These are phyloP conservation scores for Platygyra sinensis DNA, from an alignment of 64 coral and sea anemone species.

Conservation along the genomic window DNA sequence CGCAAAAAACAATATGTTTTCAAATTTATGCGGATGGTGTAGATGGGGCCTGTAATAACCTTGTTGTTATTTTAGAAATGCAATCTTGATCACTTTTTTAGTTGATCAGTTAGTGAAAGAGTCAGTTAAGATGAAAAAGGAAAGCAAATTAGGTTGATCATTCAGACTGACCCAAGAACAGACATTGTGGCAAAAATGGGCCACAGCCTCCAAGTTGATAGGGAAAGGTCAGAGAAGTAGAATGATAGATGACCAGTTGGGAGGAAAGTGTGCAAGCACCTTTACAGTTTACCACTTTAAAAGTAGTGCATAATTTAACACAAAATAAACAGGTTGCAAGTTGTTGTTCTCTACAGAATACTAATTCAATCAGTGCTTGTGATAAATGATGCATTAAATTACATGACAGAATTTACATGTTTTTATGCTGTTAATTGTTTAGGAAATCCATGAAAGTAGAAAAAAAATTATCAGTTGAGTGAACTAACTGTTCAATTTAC, in stretches of 20 bases:
- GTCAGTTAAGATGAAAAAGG: not conserved
- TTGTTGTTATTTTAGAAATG: not conserved
- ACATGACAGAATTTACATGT: too few relatives aligned
- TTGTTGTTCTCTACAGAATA: too few relatives aligned
- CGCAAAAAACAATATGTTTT: too few relatives aligned
- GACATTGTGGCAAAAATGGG: not conserved
- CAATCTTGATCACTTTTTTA: not conserved
- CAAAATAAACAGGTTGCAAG: too few relatives aligned
- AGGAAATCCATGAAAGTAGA: too few relatives aligned
- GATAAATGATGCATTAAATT: too few relatives aligned
- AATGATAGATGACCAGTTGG: slow-evolving; percentile 29
- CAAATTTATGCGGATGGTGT: too few relatives aligned
- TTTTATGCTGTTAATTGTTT: too few relatives aligned
- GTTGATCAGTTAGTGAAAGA: not conserved
- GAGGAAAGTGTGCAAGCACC: slow-evolving; percentile 41
- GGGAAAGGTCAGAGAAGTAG: not conserved
- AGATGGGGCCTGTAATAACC: not conserved
- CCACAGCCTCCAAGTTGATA: not conserved
- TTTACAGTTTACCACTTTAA: not conserved
- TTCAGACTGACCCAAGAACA: not conserved
- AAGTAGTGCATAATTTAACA: not conserved
- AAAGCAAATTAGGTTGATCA: not conserved
- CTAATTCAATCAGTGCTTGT: too few relatives aligned
- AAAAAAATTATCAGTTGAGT: too few relatives aligned
- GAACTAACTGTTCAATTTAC: too few relatives aligned